phyloP scores from a whole-genome alignment of 1,140 invertebrate species.

The Caligus rogercresseyi region DNA sequence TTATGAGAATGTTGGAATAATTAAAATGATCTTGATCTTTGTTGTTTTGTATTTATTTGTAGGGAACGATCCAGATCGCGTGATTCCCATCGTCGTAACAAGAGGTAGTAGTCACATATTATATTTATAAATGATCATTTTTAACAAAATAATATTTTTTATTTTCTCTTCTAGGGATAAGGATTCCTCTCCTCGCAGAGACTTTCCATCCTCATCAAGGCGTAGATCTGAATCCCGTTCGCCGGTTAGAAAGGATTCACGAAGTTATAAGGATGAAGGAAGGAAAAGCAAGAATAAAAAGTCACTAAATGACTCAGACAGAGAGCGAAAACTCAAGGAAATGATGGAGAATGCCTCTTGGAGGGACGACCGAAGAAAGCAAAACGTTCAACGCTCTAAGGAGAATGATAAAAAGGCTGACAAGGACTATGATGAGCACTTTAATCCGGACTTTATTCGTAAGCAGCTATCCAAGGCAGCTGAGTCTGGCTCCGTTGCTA shows the following conservation, averaged over 20 bases:
- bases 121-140: too few species aligned
- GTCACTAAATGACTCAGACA: too few species aligned
- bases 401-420: constrained; percentile 40
- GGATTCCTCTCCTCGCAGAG: too few species aligned
- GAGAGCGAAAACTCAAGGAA: constrained; percentile 38
- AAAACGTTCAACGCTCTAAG: constrained; percentile 42
- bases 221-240: too few species aligned
- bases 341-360: constrained; percentile 62
- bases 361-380: constrained; percentile 45
- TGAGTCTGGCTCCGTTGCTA: constrained; percentile 44
- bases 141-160: too few species aligned
- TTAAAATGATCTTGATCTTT: too few species aligned
- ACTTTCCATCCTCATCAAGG: too few species aligned
- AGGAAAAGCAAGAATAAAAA: too few species aligned
- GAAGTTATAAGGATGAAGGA: too few species aligned
- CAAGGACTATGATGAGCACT: constrained; percentile 33
- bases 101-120: not conserved
- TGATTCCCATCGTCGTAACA: not conserved
- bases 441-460: constrained; percentile 33
- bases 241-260: too few species aligned
- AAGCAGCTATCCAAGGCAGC: constrained; percentile 48
- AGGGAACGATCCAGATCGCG: not conserved
- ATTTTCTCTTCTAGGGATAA: too few species aligned
- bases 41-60: not conserved
- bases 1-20: too few species aligned